Evolutionary conservation across 2,797 vertebrate genomes (phyloP).

Genomic region (Allobates femoralis): DNA sequence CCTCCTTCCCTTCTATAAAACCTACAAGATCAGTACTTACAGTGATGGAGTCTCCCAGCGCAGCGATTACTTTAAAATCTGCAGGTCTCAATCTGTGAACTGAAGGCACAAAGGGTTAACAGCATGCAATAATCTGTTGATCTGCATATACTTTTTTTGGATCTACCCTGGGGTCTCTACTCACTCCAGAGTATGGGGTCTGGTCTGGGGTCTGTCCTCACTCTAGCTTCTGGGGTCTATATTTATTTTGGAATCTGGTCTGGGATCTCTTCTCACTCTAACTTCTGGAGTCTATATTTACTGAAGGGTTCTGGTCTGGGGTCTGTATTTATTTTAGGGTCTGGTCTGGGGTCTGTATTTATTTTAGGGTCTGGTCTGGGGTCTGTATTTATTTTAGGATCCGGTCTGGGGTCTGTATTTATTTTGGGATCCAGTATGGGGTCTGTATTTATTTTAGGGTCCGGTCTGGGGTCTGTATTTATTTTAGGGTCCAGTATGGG

Average conservation of each 20-base stretch:
- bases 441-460: background rate
- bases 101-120: constrained; percentile 66
- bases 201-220: too few species aligned
- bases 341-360: too few species aligned
- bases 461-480: background rate
- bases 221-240: too few species aligned
- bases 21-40: constrained; percentile 75
- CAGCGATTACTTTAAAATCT: constrained; percentile 89
- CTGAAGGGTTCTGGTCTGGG: background rate
- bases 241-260: background rate
- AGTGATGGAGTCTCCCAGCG: constrained; percentile 92
- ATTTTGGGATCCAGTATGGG: background rate
- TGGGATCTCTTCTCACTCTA: too few species aligned
- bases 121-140: background rate
- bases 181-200: too few species aligned
- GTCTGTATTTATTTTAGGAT: too few species aligned
- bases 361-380: background rate
- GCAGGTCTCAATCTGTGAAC: constrained; percentile 89
- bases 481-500: background rate
- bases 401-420: background rate
- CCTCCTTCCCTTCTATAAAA: background rate
- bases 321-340: background rate
- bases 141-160: too few species aligned
- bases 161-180: too few species aligned
- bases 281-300: background rate